These are phyloP conservation scores for Gonocerus acuteangulatus DNA, from an alignment of 2,888 invertebrate species.

Conservation along the genomic window DNA sequence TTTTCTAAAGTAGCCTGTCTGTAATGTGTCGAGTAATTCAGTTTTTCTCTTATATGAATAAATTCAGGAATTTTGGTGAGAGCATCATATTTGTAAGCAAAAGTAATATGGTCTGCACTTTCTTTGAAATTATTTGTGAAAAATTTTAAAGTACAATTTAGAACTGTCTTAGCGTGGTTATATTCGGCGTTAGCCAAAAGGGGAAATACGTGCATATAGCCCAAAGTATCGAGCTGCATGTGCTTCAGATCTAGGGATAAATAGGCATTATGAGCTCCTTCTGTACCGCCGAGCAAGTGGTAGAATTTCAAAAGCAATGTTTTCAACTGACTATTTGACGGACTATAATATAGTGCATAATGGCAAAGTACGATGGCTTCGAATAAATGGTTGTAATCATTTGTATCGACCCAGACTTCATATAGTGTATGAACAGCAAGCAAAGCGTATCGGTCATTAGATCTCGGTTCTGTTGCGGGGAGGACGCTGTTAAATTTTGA, in stretches of 20 bases:
- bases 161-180: conserved; percentile 58
- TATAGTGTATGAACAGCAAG: conserved; percentile 65
- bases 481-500: conserved; percentile 12
- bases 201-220: conserved; percentile 71
- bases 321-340: conserved; percentile 84
- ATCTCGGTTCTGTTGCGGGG: conserved; percentile 27
- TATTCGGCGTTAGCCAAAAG: conserved; percentile 66
- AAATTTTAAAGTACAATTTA: conserved; percentile 72
- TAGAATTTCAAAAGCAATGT: conserved; percentile 74
- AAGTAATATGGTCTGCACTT: conserved; percentile 84
- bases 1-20: conserved; percentile 55
- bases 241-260: conserved; percentile 82
- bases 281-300: conserved; percentile 62
- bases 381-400: conserved; percentile 45
- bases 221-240: conserved; percentile 84
- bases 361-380: conserved; percentile 65
- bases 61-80: conserved; percentile 88
- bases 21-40: conserved; percentile 75
- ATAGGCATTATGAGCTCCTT: conserved; percentile 66
- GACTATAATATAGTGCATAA: conserved; percentile 64
- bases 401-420: conserved; percentile 49
- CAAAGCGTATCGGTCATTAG: conserved; percentile 66
- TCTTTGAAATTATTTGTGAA: conserved; percentile 84
- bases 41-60: conserved; percentile 69
- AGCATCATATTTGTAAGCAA: conserved; percentile 89